These are phyloP conservation scores for Glomeris marginata DNA, from an alignment of 2,888 invertebrate genomes.

Conservation along the genomic window DNA sequence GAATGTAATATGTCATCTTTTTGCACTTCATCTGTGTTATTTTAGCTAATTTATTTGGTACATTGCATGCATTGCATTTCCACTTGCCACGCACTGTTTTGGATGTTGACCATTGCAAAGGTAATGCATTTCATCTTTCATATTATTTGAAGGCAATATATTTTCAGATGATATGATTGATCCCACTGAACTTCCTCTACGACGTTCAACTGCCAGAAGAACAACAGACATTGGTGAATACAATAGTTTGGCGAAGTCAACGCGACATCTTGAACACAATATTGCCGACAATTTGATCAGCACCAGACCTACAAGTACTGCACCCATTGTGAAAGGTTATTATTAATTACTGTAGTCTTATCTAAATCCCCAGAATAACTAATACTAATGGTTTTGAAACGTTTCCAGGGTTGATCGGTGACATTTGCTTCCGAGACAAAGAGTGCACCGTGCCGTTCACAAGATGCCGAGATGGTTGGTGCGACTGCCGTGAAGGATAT, in stretches of 20 bases:
- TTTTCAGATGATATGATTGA: constrained; percentile 11
- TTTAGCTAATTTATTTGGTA: too few species aligned
- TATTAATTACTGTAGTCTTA: neutral
- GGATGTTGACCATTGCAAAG: too few species aligned
- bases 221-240: constrained; percentile 64
- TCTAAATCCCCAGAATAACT: neutral
- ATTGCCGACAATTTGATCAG: constrained; percentile 16
- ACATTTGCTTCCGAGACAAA: constrained; percentile 51
- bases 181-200: constrained; percentile 55
- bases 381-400: neutral
- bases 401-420: constrained; percentile 51
- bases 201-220: constrained; percentile 55
- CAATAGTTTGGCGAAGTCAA: constrained; percentile 50
- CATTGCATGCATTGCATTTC: too few species aligned
- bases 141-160: neutral
- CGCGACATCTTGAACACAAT: constrained; percentile 44
- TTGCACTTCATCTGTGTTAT: too few species aligned
- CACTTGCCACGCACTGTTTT: too few species aligned
- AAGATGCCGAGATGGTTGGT: constrained; percentile 54
- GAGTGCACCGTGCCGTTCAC: constrained; percentile 55
- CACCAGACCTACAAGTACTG: constrained; percentile 16
- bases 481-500: constrained; percentile 53
- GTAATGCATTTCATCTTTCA: too few species aligned
- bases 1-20: too few species aligned
- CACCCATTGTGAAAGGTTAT: constrained; percentile 15